Conservation (phyloP, 2,888 invertebrate genomes). For the Rhorus exstirpatorius region DNA sequence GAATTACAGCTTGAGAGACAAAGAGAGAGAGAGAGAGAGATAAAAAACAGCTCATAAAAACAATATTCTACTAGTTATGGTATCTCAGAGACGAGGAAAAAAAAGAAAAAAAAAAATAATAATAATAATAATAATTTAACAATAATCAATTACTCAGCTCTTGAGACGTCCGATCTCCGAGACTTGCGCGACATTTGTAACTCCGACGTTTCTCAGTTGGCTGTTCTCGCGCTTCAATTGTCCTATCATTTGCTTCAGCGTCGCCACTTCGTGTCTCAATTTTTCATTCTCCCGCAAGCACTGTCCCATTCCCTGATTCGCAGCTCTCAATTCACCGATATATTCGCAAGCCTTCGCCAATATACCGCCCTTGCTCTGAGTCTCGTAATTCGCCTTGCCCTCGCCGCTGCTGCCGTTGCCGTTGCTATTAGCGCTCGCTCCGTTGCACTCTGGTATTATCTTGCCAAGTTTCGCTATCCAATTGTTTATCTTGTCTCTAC, state of each 20-base stretch:
- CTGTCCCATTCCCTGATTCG: constrained; percentile 91
- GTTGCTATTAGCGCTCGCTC: constrained; percentile 76
- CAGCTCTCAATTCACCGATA: constrained; percentile 93
- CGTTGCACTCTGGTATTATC: constrained; percentile 92
- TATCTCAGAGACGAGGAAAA: constrained; percentile 4
- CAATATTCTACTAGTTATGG: constrained; percentile 27
- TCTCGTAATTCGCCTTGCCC: constrained; percentile 85
- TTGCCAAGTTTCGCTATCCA: constrained; percentile 98
- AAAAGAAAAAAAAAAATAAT: constrained; percentile 12
- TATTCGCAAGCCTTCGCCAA: constrained; percentile 98
- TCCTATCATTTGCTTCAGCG: constrained; percentile 90
- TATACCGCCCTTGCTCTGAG: constrained; percentile 96
- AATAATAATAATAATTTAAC: background rate
- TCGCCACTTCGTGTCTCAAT: constrained; percentile 90
- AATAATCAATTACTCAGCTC: constrained; percentile 59
- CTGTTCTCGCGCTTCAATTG: constrained; percentile 93
- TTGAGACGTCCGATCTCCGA: constrained; percentile 61
- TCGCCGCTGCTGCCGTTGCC: constrained; percentile 81
- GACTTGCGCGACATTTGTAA: constrained; percentile 20
- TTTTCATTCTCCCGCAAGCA: constrained; percentile 91
- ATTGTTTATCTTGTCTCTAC: constrained; percentile 98
- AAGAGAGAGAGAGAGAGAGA: constrained; percentile 24
- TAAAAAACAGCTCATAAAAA: constrained; percentile 36
- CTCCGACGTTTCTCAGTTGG: constrained; percentile 87
- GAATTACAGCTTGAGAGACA: constrained; percentile 11